Evolutionary conservation across 2,113 vertebrate genomes (phyloP).

Genomic region (Pollimyrus isidori): DNA sequence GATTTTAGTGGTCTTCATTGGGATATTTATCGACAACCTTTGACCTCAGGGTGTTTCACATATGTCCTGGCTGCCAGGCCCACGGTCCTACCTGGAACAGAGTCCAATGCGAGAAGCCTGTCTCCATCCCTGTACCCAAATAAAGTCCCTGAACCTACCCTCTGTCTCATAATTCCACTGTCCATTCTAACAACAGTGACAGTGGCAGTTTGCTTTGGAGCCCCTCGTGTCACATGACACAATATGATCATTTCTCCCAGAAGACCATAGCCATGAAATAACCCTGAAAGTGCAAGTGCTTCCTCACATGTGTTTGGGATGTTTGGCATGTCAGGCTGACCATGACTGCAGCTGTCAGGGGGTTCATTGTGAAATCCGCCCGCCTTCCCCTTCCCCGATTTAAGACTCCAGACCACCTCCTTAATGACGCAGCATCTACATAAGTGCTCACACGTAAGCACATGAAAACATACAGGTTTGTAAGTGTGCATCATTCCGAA

Average conservation of each 20-base stretch:
- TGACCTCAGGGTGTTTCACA: not conserved
- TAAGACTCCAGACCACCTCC: not conserved
- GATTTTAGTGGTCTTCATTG: not conserved
- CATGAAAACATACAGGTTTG: not conserved
- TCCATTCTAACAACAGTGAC: not conserved
- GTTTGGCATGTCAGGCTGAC: not conserved
- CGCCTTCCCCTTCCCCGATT: not conserved
- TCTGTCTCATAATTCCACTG: not conserved
- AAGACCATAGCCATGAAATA: not conserved
- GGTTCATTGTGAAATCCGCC: not conserved
- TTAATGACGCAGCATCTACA: not conserved
- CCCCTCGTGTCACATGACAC: not conserved
- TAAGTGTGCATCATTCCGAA: not conserved
- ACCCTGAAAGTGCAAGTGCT: not conserved
- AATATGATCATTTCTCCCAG: not conserved
- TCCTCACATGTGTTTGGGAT: not conserved
- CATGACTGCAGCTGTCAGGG: not conserved
- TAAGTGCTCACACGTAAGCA: not conserved
- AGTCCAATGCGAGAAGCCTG: not conserved
- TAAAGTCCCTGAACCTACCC: not conserved
- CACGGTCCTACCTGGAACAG: not conserved
- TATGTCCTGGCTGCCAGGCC: not conserved
- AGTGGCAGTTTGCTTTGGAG: not conserved
- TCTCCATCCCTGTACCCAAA: not conserved
- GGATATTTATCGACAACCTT: not conserved